Evolutionary conservation across 2,888 invertebrate genomes (phyloP), one percentile per base, ranked within the genome.

Genomic region (Entomobrya multifasciata): DNA sequence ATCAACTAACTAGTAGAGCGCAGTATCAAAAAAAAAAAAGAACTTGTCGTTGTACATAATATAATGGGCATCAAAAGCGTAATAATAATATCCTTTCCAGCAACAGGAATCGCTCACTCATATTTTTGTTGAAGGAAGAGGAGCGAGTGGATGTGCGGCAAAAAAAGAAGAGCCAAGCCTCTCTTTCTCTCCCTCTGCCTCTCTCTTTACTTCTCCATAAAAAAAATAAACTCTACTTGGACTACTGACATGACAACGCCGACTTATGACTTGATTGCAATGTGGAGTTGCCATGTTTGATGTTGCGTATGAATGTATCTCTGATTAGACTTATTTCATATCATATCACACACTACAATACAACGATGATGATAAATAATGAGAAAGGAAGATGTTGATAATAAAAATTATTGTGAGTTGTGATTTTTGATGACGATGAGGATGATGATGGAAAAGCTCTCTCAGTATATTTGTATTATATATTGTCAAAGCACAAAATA

Each of bases 321-420:
- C 36, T 36, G 36, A n/a, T 67, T 67, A 27, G 57, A 57, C 62
- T 62, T 62, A 44, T 44, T 44, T 67, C 41, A 22, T 22, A 41
- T 65, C 65, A 65, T 41, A 41, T 41, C n/a, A n/a, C 36, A 67
- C 11, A 25, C 57, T 20, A 13, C 22, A 57, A 22, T 13, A 44
- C 44, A 20, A 22, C 22, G 41, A 22, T 67, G 22, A 67, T 67
- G 44, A 67, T 67, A 44, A 47, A 67, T 67, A 67, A 67, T 67
- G 67, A 47, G 67, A 67, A 67, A 44, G 67, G 67, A 67, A 44
- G 67, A 67, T 67, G 67, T 17, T 65, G 65, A 65, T 65, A 36
- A 67, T 36, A 60, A 60, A 67, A 44, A 67, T 65, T 30, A 44
- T 49, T 49, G 49, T 49, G 49, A 49, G 49, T 11, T 15, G 13